Evolutionary conservation across 37 sponge, comb jelly and placozoan genomes (phyloP).

Genomic region (Lycopodina hypogea): DNA sequence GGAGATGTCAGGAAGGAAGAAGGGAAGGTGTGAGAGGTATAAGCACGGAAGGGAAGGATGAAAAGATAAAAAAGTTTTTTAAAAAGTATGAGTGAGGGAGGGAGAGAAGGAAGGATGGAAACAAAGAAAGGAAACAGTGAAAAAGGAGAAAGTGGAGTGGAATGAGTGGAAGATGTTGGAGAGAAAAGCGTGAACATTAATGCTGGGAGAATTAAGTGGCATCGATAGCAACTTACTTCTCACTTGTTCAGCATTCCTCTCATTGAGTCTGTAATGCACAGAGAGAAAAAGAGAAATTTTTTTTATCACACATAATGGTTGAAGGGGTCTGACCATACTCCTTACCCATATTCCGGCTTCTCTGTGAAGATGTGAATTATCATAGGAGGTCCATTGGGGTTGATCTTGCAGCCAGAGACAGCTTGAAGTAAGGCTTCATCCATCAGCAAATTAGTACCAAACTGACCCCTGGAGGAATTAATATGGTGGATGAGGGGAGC

Average conservation of each 20-base stretch:
- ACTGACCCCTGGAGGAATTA: constrained; percentile 27
- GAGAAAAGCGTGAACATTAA: background rate
- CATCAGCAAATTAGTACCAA: constrained; percentile 16
- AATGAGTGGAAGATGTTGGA: background rate
- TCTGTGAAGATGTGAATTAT: constrained; percentile 72
- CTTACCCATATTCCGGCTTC: constrained; percentile 27
- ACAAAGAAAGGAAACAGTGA: background rate
- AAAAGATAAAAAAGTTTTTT: background rate
- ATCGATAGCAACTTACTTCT: constrained; percentile 22
- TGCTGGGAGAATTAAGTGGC: too few species aligned
- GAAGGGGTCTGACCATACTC: background rate
- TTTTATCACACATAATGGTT: background rate
- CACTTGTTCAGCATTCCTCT: constrained; percentile 16
- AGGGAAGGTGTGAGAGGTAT: constrained; percentile 11
- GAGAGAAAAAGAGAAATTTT: background rate
- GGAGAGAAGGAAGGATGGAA: background rate
- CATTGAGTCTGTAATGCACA: background rate
- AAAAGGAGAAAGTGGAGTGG: background rate
- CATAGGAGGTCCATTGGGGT: background rate
- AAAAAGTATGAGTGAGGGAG: background rate
- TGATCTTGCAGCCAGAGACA: constrained; percentile 44
- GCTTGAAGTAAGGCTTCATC: constrained; percentile 69
- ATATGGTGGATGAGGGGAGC: background rate
- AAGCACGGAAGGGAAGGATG: background rate
- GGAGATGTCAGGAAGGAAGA: background rate